A percentile compares a stretch with the other conserved stretches of the same genome.
Evolutionary conservation across 2,113 vertebrate species (phyloP).

Genomic region (Zootoca vivipara): DNA sequence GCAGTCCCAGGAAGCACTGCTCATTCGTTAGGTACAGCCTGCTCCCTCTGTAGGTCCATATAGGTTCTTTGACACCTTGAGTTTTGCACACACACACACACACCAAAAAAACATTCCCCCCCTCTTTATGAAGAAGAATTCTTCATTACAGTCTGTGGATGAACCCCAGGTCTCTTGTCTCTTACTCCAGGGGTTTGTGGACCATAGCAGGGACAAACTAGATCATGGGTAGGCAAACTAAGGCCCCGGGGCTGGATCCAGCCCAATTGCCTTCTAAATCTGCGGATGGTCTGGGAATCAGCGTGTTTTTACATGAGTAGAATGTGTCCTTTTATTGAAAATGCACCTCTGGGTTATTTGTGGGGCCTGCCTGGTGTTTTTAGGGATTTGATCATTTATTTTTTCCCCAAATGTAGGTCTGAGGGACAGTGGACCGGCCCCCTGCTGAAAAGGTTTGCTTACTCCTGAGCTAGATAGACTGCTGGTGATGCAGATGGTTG

Average conservation of each 20-base stretch:
- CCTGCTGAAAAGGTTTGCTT: neutral
- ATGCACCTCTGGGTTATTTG: no score
- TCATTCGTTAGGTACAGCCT: neutral
- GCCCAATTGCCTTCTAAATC: no score
- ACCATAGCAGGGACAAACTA: neutral
- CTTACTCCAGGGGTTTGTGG: neutral
- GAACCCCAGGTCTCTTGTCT: neutral
- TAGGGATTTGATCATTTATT: no score
- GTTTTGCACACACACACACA: no score
- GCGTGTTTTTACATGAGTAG: no score
- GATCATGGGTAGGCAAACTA: neutral
- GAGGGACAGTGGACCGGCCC: no score
- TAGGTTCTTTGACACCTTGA: no score
- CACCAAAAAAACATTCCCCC: neutral
- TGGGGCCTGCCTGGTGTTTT: no score
- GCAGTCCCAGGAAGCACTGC: neutral
- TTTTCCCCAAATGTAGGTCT: no score
- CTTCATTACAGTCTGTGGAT: no score
- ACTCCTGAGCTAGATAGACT: neutral
- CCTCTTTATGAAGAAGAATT: neutral
- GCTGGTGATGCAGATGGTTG: neutral
- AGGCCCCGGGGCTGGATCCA: fast-evolving
- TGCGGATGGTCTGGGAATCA: no score
- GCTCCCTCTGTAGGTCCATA: neutral
- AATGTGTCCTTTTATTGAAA: no score